phyloP scores from a whole-genome alignment of 2,797 vertebrate species.

The Crenuchus spilurus region DNA sequence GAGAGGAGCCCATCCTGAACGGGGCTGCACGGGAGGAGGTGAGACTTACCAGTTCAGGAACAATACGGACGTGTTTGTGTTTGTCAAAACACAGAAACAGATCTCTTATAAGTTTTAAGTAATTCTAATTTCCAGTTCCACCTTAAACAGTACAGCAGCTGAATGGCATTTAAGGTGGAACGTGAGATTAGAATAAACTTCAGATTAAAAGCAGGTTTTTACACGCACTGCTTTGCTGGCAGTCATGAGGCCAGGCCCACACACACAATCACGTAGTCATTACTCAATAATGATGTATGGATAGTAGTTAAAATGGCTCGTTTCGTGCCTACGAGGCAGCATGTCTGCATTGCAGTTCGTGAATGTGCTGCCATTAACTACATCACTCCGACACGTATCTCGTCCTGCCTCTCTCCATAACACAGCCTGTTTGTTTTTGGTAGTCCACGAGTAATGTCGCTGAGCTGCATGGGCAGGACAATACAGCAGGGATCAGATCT shows the following conservation, averaged over 20 bases:
- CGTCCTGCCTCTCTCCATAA: neutral
- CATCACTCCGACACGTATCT: neutral
- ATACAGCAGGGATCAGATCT: neutral
- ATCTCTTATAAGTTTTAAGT: too few species aligned
- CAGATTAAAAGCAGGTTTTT: too few species aligned
- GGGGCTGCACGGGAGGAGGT: slow-evolving; percentile 82
- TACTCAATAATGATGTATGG: neutral
- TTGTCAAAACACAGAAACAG: too few species aligned
- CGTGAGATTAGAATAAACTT: too few species aligned
- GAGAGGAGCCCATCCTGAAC: slow-evolving; percentile 79
- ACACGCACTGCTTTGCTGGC: too few species aligned
- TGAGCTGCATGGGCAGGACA: neutral
- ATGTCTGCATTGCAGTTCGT: slow-evolving; percentile 41
- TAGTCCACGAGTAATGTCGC: neutral
- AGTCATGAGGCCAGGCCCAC: neutral
- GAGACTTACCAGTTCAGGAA: slow-evolving; percentile 31
- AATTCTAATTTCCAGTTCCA: too few species aligned
- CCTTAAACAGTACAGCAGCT: too few species aligned
- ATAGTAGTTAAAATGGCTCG: neutral
- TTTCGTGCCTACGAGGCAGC: neutral
- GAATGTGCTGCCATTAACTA: neutral
- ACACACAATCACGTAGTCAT: neutral
- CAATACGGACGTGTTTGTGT: too few species aligned
- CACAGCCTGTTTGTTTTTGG: neutral
- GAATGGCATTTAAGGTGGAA: too few species aligned